Conservation (phyloP, 2,888 invertebrate genomes). For the Agonopterix heracliana region DNA sequence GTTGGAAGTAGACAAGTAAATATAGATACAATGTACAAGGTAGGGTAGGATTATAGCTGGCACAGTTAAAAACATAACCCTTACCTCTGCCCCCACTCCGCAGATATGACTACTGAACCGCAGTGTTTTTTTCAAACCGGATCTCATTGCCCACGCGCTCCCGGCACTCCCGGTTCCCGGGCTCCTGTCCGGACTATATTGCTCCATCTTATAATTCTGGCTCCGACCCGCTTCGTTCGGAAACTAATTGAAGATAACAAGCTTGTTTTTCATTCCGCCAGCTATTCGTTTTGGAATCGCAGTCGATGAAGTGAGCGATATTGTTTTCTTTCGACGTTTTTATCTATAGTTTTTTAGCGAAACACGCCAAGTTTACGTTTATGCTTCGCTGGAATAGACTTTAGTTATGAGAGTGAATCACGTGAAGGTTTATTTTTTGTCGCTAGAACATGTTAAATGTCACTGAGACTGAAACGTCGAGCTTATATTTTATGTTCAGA, state of each 20-base stretch:
- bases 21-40: too few relatives aligned
- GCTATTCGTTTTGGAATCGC: constrained; percentile 47
- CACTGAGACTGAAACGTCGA: neutral
- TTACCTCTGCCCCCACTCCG: too few relatives aligned
- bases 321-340: constrained; percentile 46
- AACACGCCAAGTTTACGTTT: constrained; percentile 21
- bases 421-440: constrained; percentile 8
- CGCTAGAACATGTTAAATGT: neutral
- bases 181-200: constrained; percentile 35
- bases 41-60: too few relatives aligned
- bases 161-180: constrained; percentile 10
- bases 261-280: constrained; percentile 51
- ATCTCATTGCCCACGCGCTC: constrained; percentile 28
- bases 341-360: constrained; percentile 29
- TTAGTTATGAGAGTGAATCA: constrained; percentile 17
- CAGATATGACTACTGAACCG: constrained; percentile 21
- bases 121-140: constrained; percentile 49
- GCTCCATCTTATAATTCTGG: constrained; percentile 51
- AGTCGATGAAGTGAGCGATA: constrained; percentile 38
- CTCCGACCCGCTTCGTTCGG: constrained; percentile 45
- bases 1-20: too few relatives aligned
- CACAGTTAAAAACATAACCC: too few relatives aligned
- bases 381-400: constrained; percentile 19
- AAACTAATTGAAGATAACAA: constrained; percentile 69
- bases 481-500: neutral